Evolutionary conservation across 2,113 vertebrate species (phyloP).

Genomic region (Gallinago paraguaiae): DNA sequence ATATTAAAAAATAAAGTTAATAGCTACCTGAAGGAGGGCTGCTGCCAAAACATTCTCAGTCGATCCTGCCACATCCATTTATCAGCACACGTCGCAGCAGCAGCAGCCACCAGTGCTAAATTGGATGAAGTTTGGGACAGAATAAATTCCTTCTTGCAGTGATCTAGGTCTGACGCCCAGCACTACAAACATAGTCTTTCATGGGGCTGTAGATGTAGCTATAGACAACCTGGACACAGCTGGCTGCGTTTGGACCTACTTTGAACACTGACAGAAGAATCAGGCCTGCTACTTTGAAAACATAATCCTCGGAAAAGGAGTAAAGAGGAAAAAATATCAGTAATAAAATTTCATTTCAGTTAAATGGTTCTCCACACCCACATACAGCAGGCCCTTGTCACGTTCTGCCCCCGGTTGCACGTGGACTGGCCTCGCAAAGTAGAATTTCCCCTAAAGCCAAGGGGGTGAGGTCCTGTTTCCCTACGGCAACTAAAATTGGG

Average conservation of each 20-base stretch:
- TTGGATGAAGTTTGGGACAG: not conserved
- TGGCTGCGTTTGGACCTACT: not conserved
- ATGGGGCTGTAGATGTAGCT: not conserved
- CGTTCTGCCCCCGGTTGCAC: rapidly evolving
- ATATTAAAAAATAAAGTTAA: slow-evolving; percentile 77
- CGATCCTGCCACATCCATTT: slow-evolving; percentile 49
- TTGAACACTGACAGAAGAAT: not conserved
- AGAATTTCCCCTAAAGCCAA: not conserved
- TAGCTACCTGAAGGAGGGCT: slow-evolving; percentile 72
- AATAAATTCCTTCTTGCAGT: not conserved
- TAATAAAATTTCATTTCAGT: not conserved
- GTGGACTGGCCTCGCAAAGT: rapidly evolving
- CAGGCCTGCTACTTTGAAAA: not conserved
- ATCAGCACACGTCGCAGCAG: not conserved
- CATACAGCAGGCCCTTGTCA: not conserved
- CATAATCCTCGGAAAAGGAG: not conserved
- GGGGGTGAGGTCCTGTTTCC: not conserved
- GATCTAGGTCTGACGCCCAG: not conserved
- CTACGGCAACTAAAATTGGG: not conserved
- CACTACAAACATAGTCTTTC: not conserved
- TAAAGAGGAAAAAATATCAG: not conserved
- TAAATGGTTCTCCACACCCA: not conserved
- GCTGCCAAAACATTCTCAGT: slow-evolving; percentile 67
- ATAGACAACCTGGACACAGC: not conserved
- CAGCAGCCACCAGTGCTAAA: slow-evolving; percentile 12